Conservation (phyloP, 2,888 invertebrate genomes). For the Oscheius sp. region DNA sequence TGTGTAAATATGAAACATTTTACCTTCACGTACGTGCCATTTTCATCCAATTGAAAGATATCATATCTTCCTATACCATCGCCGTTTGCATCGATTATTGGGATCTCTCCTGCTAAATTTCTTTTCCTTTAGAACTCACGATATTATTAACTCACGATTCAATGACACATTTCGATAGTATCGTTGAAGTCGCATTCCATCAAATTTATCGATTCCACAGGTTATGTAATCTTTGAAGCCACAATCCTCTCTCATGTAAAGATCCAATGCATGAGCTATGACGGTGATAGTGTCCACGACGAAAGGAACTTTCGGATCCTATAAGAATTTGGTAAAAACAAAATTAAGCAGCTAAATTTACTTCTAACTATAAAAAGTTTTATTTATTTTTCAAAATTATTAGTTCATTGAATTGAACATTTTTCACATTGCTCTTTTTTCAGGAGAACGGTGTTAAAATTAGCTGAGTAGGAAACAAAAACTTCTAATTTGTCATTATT, state of each 20-base stretch:
- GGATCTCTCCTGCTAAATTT: constrained; percentile 72
- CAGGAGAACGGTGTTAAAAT: background rate
- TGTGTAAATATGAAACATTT: too few species aligned
- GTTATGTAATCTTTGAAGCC: constrained; percentile 39
- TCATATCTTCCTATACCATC: constrained; percentile 80
- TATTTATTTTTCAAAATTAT: too few species aligned
- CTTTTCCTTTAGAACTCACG: too few species aligned
- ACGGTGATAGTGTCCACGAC: constrained; percentile 70
- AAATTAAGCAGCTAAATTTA: too few species aligned
- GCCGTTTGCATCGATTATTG: constrained; percentile 77
- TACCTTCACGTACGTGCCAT: constrained; percentile 76
- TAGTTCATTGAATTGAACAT: too few species aligned
- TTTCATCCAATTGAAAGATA: constrained; percentile 77
- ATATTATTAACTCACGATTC: constrained; percentile 70
- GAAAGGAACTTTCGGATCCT: constrained; percentile 71
- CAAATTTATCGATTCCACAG: constrained; percentile 60
- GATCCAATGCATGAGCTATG: constrained; percentile 66
- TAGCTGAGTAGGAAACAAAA: too few species aligned
- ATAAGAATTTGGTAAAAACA: background rate
- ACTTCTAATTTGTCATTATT: background rate
- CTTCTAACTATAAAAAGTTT: too few species aligned
- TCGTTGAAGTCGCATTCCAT: constrained; percentile 76
- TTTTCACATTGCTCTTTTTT: too few species aligned
- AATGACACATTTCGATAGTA: constrained; percentile 78
- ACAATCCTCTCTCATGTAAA: constrained; percentile 58